Evolutionary conservation across 1,140 invertebrate genomes (phyloP).

Genomic region (Arctopsyche grandis): DNA sequence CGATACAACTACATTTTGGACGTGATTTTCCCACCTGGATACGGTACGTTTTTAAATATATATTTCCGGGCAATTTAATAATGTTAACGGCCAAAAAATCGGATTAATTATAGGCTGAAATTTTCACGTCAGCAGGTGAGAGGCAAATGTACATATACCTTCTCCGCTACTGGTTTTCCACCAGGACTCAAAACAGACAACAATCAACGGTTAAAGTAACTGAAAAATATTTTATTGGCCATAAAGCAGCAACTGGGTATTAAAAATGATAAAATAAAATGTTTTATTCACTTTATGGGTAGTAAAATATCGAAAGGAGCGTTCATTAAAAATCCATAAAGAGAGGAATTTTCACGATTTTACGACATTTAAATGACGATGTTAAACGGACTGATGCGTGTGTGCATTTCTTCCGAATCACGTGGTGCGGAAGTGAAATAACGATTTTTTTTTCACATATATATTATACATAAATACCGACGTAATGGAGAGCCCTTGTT

Average conservation of each 20-base stretch:
- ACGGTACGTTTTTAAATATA: no score
- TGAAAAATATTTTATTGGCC: slow-evolving; percentile 17
- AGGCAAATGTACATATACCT: neutral
- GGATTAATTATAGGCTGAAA: neutral
- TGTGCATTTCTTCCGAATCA: neutral
- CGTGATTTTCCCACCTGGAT: no score
- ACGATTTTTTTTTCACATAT: neutral
- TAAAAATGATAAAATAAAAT: slow-evolving; percentile 24
- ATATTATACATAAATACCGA: neutral
- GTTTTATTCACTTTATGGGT: slow-evolving; percentile 13
- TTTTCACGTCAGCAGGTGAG: neutral
- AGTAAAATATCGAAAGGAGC: slow-evolving; percentile 27
- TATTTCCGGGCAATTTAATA: neutral
- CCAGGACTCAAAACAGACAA: neutral
- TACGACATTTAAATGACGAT: slow-evolving; percentile 34
- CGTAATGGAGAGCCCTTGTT: neutral
- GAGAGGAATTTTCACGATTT: slow-evolving; percentile 22
- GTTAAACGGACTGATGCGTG: neutral
- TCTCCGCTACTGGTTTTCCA: neutral
- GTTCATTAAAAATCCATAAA: slow-evolving; percentile 34
- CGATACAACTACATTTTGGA: no score
- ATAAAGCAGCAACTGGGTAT: neutral
- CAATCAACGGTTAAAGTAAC: slow-evolving; percentile 1
- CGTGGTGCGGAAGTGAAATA: neutral
- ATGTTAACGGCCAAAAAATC: neutral